Base-by-base conservation (phyloP, 2,113 vertebrate genomes). In the Hyperopisus bebe region DNA sequence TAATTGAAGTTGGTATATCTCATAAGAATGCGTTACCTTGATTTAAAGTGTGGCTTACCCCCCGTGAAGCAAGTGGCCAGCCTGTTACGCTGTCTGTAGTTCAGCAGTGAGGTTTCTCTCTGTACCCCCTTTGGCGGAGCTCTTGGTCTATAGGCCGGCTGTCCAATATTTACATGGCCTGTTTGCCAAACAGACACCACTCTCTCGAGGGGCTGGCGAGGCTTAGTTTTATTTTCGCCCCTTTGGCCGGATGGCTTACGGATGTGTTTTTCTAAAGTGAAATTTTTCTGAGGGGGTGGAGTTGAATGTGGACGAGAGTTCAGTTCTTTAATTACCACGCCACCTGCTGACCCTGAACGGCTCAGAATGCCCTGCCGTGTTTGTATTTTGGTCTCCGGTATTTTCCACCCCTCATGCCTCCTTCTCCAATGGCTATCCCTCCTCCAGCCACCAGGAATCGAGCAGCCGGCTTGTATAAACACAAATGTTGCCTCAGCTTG, bases 401-500 rank as follows among this genome's bases (percentile, higher is more conserved):
- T 46, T 27, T 39, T 27, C 47, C 58, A 9, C 85, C 31, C 62
- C 15, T 7, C 35, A 39, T 1, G 1, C 11, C n/a, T 13, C 19
- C 51, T 44, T 5, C 46, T 24, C 6, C 24, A 17, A 58, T 27
- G 53, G 17, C 58, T 19, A 6, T 82, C 50, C 39, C 80, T 74
- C 11, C 85, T 27, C 83, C 89, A 42, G 31, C 90, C 86, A 39
- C 47, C 70, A 87, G 46, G 15, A 44, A 19, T 66, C 82, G 85
- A 42, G 70, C 17, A 82, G 24, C 11, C 31, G 6, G 86, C 85
- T 70, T 80, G 53, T 53, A 82, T 90, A 90, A 89, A 89, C 90
- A 90, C 82, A 89, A 89, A 77, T 83, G 9, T 82, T 83, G 50
- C 66, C 31, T 53, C 4, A 89, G 58, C 88, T 46, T 5, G 82